phyloP scores from a whole-genome alignment of 2,888 invertebrate genomes.

The Hydroisotoma schaefferi region DNA sequence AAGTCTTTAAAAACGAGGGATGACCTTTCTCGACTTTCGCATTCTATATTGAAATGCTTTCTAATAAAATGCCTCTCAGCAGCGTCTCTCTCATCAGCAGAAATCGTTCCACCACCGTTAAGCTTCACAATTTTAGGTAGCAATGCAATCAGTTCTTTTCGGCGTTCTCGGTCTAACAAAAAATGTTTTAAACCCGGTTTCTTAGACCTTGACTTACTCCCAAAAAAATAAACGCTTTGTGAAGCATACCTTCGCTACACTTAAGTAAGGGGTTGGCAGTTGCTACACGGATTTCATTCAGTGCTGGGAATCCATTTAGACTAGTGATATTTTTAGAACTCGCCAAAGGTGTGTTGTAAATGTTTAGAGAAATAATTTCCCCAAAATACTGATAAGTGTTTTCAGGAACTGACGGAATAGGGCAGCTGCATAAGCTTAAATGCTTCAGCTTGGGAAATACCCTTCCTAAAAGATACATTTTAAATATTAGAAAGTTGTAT shows the following conservation, averaged over 20 bases:
- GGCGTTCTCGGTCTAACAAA: conserved; percentile 68
- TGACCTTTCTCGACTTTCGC: no score
- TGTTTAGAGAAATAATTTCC: conserved; percentile 12
- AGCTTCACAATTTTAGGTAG: conserved; percentile 78
- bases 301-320: conserved; percentile 18
- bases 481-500: background rate
- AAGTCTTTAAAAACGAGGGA: no score
- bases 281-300: conserved; percentile 16
- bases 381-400: conserved; percentile 6
- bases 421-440: conserved; percentile 16
- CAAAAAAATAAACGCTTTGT: background rate
- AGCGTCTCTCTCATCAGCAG: conserved; percentile 78
- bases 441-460: conserved; percentile 23
- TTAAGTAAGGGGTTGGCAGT: conserved; percentile 11
- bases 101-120: conserved; percentile 82
- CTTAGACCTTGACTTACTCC: background rate
- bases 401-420: background rate
- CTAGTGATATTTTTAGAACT: conserved; percentile 13
- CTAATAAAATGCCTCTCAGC: conserved; percentile 90
- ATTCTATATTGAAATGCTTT: conserved; percentile 63
- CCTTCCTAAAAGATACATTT: conserved; percentile 5
- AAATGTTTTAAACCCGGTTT: background rate
- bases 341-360: conserved; percentile 16
- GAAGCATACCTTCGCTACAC: background rate
- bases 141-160: conserved; percentile 80